phyloP scores from a whole-genome alignment of 2,797 vertebrate species.

The Simalia tracyae region DNA sequence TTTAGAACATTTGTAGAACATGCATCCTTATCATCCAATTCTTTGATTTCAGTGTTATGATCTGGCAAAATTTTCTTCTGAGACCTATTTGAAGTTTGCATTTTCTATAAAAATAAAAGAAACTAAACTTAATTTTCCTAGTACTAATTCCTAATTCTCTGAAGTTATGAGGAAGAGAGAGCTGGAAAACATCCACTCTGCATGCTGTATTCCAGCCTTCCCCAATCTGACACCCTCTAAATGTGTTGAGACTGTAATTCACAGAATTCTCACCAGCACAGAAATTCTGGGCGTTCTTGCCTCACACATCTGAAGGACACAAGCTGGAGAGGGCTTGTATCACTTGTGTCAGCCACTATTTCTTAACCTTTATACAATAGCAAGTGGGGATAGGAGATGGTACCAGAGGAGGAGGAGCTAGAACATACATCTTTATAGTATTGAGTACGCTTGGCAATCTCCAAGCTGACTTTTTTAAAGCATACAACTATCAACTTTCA shows the following conservation, averaged over 20 bases:
- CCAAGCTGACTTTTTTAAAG: neutral
- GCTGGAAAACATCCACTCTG: neutral
- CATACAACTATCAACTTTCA: neutral
- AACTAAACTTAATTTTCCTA: conserved; percentile 18
- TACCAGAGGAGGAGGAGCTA: too few relatives aligned
- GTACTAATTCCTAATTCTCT: neutral
- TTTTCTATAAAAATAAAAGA: conserved; percentile 60
- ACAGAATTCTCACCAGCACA: neutral
- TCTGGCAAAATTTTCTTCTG: conserved; percentile 73
- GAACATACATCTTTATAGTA: neutral
- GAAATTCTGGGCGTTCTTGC: neutral
- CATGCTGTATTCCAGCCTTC: neutral
- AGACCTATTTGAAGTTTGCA: conserved; percentile 67
- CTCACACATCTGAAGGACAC: neutral
- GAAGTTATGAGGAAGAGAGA: neutral
- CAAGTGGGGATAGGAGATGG: neutral
- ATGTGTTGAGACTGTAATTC: neutral
- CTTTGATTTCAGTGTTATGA: conserved; percentile 71
- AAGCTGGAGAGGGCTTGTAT: neutral
- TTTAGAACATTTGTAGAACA: conserved; percentile 68
- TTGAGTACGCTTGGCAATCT: neutral
- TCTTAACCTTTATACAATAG: neutral
- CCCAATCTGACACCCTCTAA: neutral
- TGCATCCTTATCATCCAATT: conserved; percentile 55
- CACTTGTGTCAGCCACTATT: neutral